Evolutionary conservation across 2,113 vertebrate genomes (phyloP).

Genomic region (Odocoileus virginianus): DNA sequence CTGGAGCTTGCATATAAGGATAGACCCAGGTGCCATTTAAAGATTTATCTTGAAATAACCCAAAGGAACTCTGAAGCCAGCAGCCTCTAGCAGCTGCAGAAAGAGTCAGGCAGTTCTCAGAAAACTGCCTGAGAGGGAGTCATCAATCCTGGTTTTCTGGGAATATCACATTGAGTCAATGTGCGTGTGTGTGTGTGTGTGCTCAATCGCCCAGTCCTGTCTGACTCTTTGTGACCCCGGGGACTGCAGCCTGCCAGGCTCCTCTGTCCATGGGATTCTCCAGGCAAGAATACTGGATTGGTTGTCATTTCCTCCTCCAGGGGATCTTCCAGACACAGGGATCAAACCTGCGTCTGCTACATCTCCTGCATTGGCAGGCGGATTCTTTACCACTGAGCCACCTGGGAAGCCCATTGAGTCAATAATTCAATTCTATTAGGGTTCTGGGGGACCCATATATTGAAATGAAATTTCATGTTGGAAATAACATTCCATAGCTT

Average conservation of each 20-base stretch:
- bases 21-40: not conserved
- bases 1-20: not conserved
- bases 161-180: not conserved
- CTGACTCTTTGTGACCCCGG: not conserved
- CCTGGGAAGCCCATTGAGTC: not conserved
- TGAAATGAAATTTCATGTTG: not conserved
- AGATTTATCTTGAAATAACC: not conserved
- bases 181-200: fast-evolving
- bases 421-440: not conserved
- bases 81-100: not conserved
- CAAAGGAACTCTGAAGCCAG: not conserved
- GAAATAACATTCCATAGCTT: not conserved
- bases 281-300: not conserved
- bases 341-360: fast-evolving
- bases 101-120: not conserved
- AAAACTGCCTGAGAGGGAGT: not conserved
- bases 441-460: not conserved
- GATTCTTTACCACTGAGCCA: not conserved
- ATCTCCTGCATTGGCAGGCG: not conserved
- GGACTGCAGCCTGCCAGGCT: not conserved
- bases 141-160: not conserved
- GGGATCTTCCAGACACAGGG: not conserved
- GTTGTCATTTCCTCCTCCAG: not conserved
- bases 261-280: not conserved
- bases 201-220: not conserved